phyloP scores from a whole-genome alignment of 2,113 vertebrate genomes.

The Tupaia tana region DNA sequence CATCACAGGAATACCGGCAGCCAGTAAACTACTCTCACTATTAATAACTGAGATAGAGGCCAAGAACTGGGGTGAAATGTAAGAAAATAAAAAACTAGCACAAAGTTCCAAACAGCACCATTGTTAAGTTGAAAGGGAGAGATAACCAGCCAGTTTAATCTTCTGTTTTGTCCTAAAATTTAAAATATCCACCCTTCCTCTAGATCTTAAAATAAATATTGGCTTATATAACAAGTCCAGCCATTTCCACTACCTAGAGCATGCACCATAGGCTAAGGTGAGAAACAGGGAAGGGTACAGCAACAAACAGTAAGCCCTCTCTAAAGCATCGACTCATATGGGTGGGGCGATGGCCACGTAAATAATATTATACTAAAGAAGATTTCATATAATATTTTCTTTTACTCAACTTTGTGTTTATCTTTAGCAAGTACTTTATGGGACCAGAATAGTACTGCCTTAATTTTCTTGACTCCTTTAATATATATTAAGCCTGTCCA shows the following conservation, averaged over 20 bases:
- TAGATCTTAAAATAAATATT: no score
- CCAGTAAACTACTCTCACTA: not conserved
- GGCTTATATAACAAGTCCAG: not conserved
- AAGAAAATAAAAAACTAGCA: not conserved
- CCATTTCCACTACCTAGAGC: not conserved
- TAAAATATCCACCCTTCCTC: no score
- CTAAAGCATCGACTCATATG: not conserved
- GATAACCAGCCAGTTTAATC: not conserved
- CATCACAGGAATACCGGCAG: not conserved
- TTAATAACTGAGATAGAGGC: not conserved
- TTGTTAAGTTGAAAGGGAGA: not conserved
- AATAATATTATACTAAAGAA: not conserved
- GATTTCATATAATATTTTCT: no score
- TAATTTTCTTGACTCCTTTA: not conserved
- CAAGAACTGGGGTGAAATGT: not conserved
- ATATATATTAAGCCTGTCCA: not conserved
- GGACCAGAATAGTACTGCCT: no score
- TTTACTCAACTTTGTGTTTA: no score
- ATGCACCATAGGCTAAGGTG: not conserved
- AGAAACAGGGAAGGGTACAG: not conserved
- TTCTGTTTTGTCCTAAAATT: not conserved
- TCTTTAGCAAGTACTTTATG: no score
- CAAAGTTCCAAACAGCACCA: not conserved
- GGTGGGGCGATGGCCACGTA: not conserved
- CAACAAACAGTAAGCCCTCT: not conserved